Conservation (phyloP, 2,797 vertebrate genomes). For the Acanthornis magna region DNA sequence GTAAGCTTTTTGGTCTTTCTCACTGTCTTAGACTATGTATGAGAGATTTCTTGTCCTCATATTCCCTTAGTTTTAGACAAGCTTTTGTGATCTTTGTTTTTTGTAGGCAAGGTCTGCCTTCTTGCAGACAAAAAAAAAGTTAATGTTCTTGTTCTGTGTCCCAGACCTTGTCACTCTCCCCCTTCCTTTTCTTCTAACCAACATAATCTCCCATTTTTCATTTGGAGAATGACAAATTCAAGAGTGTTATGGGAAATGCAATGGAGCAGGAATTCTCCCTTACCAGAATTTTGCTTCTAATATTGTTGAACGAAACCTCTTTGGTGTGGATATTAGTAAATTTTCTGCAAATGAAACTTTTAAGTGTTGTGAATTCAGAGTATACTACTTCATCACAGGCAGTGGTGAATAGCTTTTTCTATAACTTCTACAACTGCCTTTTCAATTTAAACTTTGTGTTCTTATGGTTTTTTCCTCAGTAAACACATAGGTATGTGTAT, state of each 20-base stretch:
- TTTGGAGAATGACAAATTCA: conserved; percentile 25
- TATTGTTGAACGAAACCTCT: background rate
- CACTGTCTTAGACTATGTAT: background rate
- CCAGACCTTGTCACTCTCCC: background rate
- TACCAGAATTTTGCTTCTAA: background rate
- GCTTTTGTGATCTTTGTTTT: background rate
- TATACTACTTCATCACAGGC: background rate
- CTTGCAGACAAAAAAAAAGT: background rate
- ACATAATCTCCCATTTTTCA: conserved; percentile 22
- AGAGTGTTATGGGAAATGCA: background rate
- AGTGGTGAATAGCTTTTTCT: background rate
- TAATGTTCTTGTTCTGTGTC: conserved; percentile 2
- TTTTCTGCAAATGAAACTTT: background rate
- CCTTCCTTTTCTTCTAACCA: background rate
- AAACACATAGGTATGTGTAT: background rate
- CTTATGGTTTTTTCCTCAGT: background rate
- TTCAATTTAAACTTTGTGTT: background rate
- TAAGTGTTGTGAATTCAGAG: background rate
- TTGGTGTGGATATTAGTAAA: background rate
- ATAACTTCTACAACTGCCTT: background rate
- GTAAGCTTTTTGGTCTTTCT: conserved; percentile 26
- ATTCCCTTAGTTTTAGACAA: conserved; percentile 5
- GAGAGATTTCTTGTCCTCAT: conserved; percentile 18
- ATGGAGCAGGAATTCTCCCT: background rate
- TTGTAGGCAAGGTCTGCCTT: conserved; percentile 11